Base-by-base conservation (phyloP, 2,797 vertebrate species). In the Ataeniobius toweri region DNA sequence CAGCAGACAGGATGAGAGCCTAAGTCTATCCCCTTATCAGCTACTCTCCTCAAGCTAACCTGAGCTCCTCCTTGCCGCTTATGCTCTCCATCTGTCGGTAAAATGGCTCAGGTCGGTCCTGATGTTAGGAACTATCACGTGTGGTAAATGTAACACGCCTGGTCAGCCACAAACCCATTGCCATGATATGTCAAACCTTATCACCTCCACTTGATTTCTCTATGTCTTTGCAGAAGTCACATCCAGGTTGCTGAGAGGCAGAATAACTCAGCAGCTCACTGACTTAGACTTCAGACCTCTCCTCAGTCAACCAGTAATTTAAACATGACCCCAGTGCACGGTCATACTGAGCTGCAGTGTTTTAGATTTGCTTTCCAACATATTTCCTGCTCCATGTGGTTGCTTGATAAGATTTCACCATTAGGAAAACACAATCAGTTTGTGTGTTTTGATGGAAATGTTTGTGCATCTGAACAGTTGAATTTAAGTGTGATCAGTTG, bases 11-110 rank as follows among this genome's bases (percentile, higher is more conserved):
- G 83, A 91, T 83, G 80, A 92, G 82, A n/a, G 73, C 85, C 84
- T 82, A 77, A 92, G 85, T 89, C 83, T 79, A 85, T 89, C 88
- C 89, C 83, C 80, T 91, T 90, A 92, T 92, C 92, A 88, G 84
- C 89, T 87, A 86, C 87, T 89, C 91, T 88, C 84, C 82, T 46
- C 85, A 85, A 78, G 2, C 76, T 80, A 74, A 84, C 87, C 84
- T 41, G 71, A 87, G 85, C 83, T 86, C 78, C 81, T 86, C 80
- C 41, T 59, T 78, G 22, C 65, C 26, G 56, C 80, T 89, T 88
- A 91, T 90, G 69, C 91, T 84, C 83, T 89, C 90, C 90, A 83
- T 94, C 91, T 91, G 89, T 86, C 86, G 85, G 82, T 71, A 18
- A 85, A 86, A 83, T 77, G 61, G 80, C 80, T 70, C 81, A 71